These are phyloP conservation scores for Cirrhinus mrigala DNA, from an alignment of 2,797 vertebrate genomes.

Conservation along the genomic window DNA sequence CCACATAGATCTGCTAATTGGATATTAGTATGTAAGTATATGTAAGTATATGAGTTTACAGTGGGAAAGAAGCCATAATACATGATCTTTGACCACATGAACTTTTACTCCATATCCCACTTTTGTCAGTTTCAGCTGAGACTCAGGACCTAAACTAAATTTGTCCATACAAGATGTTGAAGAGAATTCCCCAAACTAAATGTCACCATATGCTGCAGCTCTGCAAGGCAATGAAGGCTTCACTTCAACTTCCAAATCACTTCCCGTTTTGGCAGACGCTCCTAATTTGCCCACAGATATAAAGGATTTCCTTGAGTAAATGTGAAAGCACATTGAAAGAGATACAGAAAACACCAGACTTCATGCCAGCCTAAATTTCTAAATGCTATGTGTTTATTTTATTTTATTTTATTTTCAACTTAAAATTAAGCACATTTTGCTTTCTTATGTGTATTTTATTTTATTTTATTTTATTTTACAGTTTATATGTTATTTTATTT, in stretches of 20 bases:
- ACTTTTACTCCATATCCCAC: slow-evolving; percentile 74
- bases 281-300: neutral
- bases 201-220: slow-evolving; percentile 86
- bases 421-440: too few species aligned
- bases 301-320: neutral
- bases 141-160: slow-evolving; percentile 86
- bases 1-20: neutral
- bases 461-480: neutral
- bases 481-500: too few species aligned
- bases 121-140: slow-evolving; percentile 80
- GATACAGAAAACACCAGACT: neutral
- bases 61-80: slow-evolving; percentile 23
- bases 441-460: too few species aligned
- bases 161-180: slow-evolving; percentile 84
- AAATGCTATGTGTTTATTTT: neutral
- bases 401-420: neutral
- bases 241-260: slow-evolving; percentile 81
- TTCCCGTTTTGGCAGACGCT: slow-evolving; percentile 65
- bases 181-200: slow-evolving; percentile 86
- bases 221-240: slow-evolving; percentile 78
- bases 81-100: slow-evolving; percentile 71
- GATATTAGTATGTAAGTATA: too few species aligned
- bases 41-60: too few species aligned
- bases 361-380: neutral
- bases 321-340: neutral